Percentiles rank a stretch among this genome's conserved stretches.
Conservation (phyloP, 2,888 invertebrate genomes). For the Ctena decussata region DNA sequence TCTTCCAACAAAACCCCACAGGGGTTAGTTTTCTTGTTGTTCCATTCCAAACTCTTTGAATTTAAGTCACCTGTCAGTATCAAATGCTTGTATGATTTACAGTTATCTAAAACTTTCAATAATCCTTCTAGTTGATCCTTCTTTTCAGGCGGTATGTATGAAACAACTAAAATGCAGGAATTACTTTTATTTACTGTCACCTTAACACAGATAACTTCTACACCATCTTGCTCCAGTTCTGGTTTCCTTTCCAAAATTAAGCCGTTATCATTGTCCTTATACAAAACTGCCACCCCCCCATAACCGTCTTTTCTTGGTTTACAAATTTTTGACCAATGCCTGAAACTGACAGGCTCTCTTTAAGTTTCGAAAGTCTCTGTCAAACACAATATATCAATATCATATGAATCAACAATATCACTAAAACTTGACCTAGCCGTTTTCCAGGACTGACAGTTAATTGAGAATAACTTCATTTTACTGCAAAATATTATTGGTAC, state of each 20-base stretch:
- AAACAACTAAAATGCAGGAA: neutral
- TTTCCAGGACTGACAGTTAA: conserved; percentile 4
- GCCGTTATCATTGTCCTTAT: neutral
- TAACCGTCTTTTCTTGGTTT: neutral
- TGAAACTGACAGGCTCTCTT: neutral
- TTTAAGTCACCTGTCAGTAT: neutral
- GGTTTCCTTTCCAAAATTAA: neutral
- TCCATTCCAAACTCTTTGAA: neutral
- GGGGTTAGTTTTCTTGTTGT: neutral
- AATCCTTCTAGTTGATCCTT: neutral
- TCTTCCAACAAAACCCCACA: neutral
- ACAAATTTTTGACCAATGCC: neutral
- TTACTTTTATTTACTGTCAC: neutral
- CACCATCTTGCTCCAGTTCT: neutral
- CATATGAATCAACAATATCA: neutral
- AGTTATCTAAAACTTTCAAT: neutral
- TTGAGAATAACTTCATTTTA: neutral
- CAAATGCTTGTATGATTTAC: neutral
- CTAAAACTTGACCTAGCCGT: neutral
- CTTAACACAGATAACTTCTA: neutral
- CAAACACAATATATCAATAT: neutral
- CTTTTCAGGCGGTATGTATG: neutral
- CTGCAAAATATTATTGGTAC: neutral
- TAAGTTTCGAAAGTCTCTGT: conserved; percentile 1
- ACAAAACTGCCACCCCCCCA: neutral